These are phyloP conservation scores for Cryptocheilus praepositus DNA, from an alignment of 2,888 invertebrate genomes.

Conservation along the genomic window DNA sequence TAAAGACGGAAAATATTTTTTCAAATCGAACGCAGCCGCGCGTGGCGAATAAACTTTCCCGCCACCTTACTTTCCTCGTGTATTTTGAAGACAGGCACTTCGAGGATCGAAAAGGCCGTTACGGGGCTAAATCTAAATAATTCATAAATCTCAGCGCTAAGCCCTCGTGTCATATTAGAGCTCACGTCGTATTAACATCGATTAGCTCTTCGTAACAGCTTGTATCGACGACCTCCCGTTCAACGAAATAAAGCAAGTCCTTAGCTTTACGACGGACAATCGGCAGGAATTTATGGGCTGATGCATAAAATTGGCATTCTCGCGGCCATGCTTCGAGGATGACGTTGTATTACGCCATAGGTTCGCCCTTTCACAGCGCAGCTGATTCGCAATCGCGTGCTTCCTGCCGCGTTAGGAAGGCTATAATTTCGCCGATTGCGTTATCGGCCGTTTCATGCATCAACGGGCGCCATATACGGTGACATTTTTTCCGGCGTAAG, in stretches of 20 bases:
- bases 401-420: too few species aligned
- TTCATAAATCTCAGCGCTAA: too few species aligned
- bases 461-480: too few species aligned
- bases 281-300: constrained; percentile 29
- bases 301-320: constrained; percentile 35
- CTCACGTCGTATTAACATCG: not conserved
- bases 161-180: not conserved
- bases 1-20: constrained; percentile 22
- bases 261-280: constrained; percentile 36
- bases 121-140: too few species aligned
- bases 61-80: not conserved
- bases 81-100: not conserved
- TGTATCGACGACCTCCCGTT: constrained; percentile 1
- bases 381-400: too few species aligned
- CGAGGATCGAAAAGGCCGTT: too few species aligned
- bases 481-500: too few species aligned
- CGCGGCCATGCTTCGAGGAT: too few species aligned
- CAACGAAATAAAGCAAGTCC: not conserved
- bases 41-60: not conserved
- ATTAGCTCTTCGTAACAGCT: not conserved
- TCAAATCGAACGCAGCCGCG: not conserved
- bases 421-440: too few species aligned
- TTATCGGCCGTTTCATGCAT: too few species aligned
- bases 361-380: too few species aligned
- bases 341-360: too few species aligned